Base-by-base conservation (phyloP, 2,797 vertebrate species). In the Danio tinwini region DNA sequence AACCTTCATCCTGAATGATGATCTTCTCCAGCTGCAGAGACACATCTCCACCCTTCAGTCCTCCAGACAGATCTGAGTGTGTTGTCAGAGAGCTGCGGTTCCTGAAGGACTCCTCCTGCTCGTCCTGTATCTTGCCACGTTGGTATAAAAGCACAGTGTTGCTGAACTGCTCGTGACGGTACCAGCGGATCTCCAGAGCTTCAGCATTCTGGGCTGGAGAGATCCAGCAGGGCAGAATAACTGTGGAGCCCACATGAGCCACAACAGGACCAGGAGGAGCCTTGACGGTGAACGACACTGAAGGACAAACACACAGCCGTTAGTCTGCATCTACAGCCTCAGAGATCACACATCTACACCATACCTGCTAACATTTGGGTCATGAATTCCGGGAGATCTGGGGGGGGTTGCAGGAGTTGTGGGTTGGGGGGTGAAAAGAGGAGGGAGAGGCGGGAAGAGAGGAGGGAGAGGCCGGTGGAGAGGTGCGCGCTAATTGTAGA, bases 141-240 rank as follows among this genome's bases (percentile, higher is more conserved):
- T 1, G 39, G 74, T 89, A 89, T 16, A 80, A 9, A 49, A 91
- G 49, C 39, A 87, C 9, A 0, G 86, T 86, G 5, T 6, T 21
- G 0, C 79, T 64, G 44, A 64, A 86, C 0, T n/a, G 0, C 0
- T 64, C 9, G 0, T 0, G 0, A 0, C 13, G 80, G 81, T 88
- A 90, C 92, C 92, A 93, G 14, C 5, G 86, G 0, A 93, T 78
- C 73, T 92, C 90, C 86, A 92, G 52, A 0, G 2, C 61, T 58
- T 86, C 87, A 0, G 88, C 89, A 37, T 19, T 87, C 47, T 82
- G 80, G 0, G 67, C 6, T 17, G 88, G 86, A 39, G 16, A 76
- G 75, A 91, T 80, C 92, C 90, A 92, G 83, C 92, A 92, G 0
- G 89, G 89, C 39, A 93, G 59, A 6, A 52, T 87, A 74, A 82